phyloP scores from a whole-genome alignment of 2,797 vertebrate species.

The Mus minutoides region DNA sequence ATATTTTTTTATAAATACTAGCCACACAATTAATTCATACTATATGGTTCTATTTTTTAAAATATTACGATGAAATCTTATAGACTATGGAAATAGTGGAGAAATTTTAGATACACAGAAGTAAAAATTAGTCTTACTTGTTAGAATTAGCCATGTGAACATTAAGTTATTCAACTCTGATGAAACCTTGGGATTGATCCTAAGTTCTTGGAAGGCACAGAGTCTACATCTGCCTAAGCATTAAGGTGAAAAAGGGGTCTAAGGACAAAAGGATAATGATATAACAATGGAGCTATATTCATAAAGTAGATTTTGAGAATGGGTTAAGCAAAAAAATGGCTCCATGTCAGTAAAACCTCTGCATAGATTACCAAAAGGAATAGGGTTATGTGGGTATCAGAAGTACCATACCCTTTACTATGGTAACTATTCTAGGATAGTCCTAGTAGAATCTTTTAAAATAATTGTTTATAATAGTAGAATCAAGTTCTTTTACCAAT shows the following conservation, averaged over 20 bases:
- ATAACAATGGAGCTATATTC: slow-evolving; percentile 2
- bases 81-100: neutral
- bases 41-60: neutral
- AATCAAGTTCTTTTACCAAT: slow-evolving; percentile 57
- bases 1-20: neutral
- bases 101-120: neutral
- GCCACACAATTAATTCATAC: neutral
- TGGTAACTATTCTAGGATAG: slow-evolving; percentile 51
- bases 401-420: slow-evolving; percentile 25
- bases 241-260: neutral
- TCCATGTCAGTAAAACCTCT: neutral
- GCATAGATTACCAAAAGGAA: slow-evolving; percentile 24
- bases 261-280: neutral
- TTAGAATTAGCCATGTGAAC: neutral
- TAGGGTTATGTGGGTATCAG: slow-evolving; percentile 33
- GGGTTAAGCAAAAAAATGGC: slow-evolving; percentile 5
- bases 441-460: neutral
- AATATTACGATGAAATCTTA: neutral
- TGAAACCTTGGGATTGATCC: neutral
- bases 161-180: neutral
- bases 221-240: neutral
- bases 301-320: slow-evolving; percentile 52
- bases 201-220: no score
- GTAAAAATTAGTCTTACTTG: slow-evolving; percentile 8
- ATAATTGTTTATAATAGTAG: slow-evolving; percentile 1